phyloP scores from a whole-genome alignment of 2,113 vertebrate genomes.

The Bos indicus region DNA sequence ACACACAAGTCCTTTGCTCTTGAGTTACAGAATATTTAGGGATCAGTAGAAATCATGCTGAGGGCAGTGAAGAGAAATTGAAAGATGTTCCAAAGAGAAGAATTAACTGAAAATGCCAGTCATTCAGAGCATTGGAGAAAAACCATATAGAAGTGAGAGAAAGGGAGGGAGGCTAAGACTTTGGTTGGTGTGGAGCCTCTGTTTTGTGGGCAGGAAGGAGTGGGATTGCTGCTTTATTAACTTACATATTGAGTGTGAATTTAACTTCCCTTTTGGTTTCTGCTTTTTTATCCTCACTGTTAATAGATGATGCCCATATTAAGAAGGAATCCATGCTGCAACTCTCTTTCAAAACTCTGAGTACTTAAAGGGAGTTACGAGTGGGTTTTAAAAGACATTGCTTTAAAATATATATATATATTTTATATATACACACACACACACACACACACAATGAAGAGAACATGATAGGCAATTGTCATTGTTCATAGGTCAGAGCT shows the following conservation, averaged over 20 bases:
- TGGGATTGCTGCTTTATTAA: not conserved
- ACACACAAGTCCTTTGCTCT: not conserved
- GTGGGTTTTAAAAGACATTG: not conserved
- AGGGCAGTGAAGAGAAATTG: not conserved
- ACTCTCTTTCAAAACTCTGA: not conserved
- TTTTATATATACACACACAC: not conserved
- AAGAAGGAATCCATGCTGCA: not conserved
- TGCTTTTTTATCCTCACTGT: slow-evolving; percentile 28
- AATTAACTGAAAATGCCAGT: not conserved
- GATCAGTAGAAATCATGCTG: not conserved
- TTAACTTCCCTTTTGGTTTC: slow-evolving; percentile 42
- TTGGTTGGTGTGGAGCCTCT: not conserved
- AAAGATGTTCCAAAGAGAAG: not conserved
- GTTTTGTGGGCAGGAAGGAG: not conserved
- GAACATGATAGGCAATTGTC: not conserved
- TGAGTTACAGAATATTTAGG: not conserved
- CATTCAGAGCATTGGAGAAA: not conserved
- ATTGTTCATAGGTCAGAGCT: not conserved
- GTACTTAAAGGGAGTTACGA: not conserved
- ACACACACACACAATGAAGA: not conserved
- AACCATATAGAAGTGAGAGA: not conserved
- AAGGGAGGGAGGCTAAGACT: not conserved
- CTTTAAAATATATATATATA: not conserved
- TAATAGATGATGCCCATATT: not conserved
- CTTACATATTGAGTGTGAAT: not conserved